Conservation (phyloP, 2,113 vertebrate species). For the Callospermophilus lateralis region DNA sequence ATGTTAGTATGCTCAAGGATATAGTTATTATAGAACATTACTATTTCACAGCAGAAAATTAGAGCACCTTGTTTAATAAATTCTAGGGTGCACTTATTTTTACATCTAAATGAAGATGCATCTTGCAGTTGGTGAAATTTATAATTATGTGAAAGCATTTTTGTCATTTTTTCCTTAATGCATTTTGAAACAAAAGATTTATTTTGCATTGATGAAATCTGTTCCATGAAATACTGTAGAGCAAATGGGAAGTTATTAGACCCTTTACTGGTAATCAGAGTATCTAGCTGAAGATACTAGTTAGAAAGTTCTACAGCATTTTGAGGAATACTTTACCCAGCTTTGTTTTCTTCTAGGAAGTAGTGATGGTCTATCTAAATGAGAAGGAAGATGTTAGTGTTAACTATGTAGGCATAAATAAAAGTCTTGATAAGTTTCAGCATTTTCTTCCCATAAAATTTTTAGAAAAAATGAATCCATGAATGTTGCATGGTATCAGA, state of each 20-base stretch:
- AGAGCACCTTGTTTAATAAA: not conserved
- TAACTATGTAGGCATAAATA: slow-evolving; percentile 2
- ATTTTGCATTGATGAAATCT: not conserved
- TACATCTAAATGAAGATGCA: not conserved
- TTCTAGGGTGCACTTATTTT: not conserved
- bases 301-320: not conserved
- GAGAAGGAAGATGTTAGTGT: not conserved
- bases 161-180: not conserved
- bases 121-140: not conserved
- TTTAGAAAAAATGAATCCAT: slow-evolving; percentile 30
- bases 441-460: not conserved
- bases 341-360: slow-evolving; percentile 40
- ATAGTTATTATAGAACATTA: not conserved
- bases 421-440: not conserved
- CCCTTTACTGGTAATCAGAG: not conserved
- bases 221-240: not conserved
- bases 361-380: not conserved
- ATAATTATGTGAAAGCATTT: not conserved
- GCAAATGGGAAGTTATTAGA: not conserved
- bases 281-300: not conserved
- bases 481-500: not conserved
- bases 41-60: not conserved
- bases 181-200: not conserved
- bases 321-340: not conserved
- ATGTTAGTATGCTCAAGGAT: not conserved